Base-by-base conservation (phyloP, 2,113 vertebrate genomes). In the Pantherophis guttatus region DNA sequence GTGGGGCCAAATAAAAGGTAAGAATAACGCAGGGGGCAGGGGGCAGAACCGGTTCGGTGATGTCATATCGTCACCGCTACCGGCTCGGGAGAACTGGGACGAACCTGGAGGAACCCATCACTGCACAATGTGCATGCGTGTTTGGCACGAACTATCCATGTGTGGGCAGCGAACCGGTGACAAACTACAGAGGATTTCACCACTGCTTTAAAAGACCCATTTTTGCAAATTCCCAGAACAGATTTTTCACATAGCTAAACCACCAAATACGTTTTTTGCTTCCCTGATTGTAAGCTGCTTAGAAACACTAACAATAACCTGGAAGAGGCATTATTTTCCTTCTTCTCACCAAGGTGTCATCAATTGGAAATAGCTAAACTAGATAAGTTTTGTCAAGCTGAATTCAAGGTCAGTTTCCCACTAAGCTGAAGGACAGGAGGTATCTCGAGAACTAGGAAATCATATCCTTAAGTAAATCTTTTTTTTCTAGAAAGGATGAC, bases 351-450 rank as follows among this genome's bases (percentile, higher is more conserved):
- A 85, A 92, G 26, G n/a, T 33, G 21, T 33, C 44, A 90, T 93
- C 65, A 58, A 53, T 50, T 65, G 33, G 81, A 90, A 91, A 54
- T 88, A 95, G 89, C 89, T 59, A 65, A 92, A 87, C 94, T 87
- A 0, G 33, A 62, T 29, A 23, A 44, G 50, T 58, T 91, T 29
- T 88, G 48, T 90, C 89, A 94, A 90, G 89, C 9, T 81, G 55
- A 54, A 91, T 19, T 1, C n/a, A 93, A 93, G 88, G 59, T 91
- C 81, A 52, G 26, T 33, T 88, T n/a, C 62, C 86, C 21, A 7
- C 29, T 23, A 44, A 91, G 54, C 81, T 81, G 29, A 21, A 48
- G 50, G 44, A 75, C 39, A 75, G 65, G 44, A 86, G 0, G 33
- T 12, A 26, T 70, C 44, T 13, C 10, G 1, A 50, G 1, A n/a